These are phyloP conservation scores for Tuberolachnus salignus DNA, from an alignment of 2,888 invertebrate species.

Conservation along the genomic window DNA sequence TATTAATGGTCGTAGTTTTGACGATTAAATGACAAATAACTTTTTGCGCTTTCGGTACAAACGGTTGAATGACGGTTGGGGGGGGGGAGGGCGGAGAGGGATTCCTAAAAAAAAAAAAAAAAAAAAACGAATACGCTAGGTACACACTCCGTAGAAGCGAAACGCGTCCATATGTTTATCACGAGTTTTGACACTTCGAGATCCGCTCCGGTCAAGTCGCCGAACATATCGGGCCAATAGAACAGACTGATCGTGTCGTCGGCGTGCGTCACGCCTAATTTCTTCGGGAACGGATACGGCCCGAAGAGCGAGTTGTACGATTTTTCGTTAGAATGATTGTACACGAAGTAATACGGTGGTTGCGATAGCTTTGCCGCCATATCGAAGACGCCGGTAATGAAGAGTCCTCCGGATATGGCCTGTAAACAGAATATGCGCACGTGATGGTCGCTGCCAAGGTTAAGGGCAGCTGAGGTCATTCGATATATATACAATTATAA, in stretches of 20 bases:
- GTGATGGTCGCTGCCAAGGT: too few relatives aligned
- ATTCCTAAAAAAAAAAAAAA: too few relatives aligned
- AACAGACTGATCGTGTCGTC: constrained; percentile 52
- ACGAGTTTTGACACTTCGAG: constrained; percentile 33
- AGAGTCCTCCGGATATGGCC: background rate
- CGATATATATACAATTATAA: too few relatives aligned
- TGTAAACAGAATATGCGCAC: background rate
- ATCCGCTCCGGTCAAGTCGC: background rate
- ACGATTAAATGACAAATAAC: too few relatives aligned
- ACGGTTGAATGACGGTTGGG: too few relatives aligned
- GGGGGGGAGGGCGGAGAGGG: too few relatives aligned
- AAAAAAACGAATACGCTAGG: too few relatives aligned
- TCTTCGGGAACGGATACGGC: background rate
- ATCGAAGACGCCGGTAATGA: background rate
- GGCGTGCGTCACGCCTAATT: constrained; percentile 38
- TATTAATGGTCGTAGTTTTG: too few relatives aligned
- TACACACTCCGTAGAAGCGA: constrained; percentile 15
- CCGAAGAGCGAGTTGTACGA: background rate
- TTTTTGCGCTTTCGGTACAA: too few relatives aligned
- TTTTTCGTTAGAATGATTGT: background rate
- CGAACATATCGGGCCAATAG: background rate
- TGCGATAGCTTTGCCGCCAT: background rate
- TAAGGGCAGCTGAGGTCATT: too few relatives aligned
- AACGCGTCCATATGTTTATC: constrained; percentile 47
- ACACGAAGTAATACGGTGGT: constrained; percentile 2